Conservation (phyloP, 2,797 vertebrate genomes). For the Simalia tracyae region DNA sequence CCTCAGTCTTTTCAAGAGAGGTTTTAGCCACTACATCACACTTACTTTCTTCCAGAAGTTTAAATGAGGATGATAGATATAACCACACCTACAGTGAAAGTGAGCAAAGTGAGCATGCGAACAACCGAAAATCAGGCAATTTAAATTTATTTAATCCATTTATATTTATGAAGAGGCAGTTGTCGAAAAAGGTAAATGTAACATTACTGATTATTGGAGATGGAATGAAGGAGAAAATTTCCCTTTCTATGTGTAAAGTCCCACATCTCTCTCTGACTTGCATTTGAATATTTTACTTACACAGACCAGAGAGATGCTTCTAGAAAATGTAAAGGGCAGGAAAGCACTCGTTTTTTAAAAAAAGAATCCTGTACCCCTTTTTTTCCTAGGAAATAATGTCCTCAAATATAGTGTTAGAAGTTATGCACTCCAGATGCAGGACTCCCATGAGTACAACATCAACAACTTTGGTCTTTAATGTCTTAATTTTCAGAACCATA, state of each 20-base stretch:
- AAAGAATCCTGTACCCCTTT: neutral
- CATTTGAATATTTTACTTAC: neutral
- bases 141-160: constrained; percentile 7
- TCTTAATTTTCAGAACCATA: neutral
- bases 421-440: neutral
- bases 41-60: constrained; percentile 21
- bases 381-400: neutral
- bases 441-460: too few relatives aligned
- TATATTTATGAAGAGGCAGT: neutral
- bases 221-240: neutral
- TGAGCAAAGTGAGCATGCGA: neutral
- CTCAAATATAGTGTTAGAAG: neutral
- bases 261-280: neutral
- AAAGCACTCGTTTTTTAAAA: neutral
- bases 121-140: neutral
- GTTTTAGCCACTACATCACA: neutral
- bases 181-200: neutral
- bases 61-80: fast-evolving
- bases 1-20: neutral
- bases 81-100: neutral
- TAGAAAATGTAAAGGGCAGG: neutral
- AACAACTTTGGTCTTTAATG: neutral
- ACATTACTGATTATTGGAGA: neutral
- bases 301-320: neutral
- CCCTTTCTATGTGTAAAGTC: neutral